These are phyloP conservation scores for Parasteatoda lunata DNA, from an alignment of 2,888 invertebrate genomes.

Conservation along the genomic window DNA sequence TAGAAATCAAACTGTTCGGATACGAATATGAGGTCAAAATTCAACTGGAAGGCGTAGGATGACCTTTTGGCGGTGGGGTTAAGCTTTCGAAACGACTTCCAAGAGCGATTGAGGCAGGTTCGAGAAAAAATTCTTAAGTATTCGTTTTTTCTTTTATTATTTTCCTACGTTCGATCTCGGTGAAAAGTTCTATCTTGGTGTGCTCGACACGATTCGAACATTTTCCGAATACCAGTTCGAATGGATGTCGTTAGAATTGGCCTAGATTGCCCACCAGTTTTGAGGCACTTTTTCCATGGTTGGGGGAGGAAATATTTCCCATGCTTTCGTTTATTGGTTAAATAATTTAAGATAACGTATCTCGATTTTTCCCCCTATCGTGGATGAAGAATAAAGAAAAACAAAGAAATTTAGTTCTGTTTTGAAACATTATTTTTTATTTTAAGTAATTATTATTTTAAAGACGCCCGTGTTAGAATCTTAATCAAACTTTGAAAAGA, in stretches of 20 bases:
- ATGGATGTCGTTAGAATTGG: slow-evolving; percentile 19
- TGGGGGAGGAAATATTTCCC: no score
- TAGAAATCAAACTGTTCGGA: neutral
- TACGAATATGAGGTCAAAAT: slow-evolving; percentile 32
- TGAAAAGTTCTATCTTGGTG: slow-evolving; percentile 10
- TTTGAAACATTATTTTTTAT: no score
- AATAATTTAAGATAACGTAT: no score
- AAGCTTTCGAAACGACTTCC: slow-evolving; percentile 49
- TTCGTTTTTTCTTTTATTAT: slow-evolving; percentile 2
- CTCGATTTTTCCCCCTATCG: no score
- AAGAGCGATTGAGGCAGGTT: slow-evolving; percentile 2
- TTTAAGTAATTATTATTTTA: no score
- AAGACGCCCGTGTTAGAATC: no score
- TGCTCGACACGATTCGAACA: slow-evolving; percentile 16
- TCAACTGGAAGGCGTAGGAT: slow-evolving; percentile 53
- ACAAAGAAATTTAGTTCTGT: no score
- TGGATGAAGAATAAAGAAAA: no score
- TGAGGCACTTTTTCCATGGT: no score
- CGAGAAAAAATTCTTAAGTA: neutral
- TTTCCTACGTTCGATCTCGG: slow-evolving; percentile 36
- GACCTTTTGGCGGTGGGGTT: slow-evolving; percentile 41
- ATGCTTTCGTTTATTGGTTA: no score
- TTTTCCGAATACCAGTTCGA: slow-evolving; percentile 48
- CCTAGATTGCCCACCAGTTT: slow-evolving; percentile 14
- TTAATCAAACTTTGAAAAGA: no score